Evolutionary conservation across 2,888 invertebrate species (phyloP).

Genomic region (Urechis unicinctus): DNA sequence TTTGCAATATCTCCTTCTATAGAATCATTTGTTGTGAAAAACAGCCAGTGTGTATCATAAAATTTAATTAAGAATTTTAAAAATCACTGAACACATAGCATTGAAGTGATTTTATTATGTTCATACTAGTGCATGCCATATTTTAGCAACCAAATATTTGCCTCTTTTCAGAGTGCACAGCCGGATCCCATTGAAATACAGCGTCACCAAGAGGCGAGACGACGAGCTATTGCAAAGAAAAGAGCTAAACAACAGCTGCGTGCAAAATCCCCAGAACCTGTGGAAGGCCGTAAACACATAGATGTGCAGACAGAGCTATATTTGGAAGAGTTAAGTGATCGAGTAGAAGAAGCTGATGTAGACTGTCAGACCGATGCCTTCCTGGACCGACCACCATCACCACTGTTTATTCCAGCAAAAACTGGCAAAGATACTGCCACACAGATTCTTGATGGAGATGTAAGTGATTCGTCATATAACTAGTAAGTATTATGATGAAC

Average conservation of each 20-base stretch:
- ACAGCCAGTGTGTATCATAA: too few relatives aligned
- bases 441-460: slow-evolving; percentile 85
- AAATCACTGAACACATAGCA: too few relatives aligned
- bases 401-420: slow-evolving; percentile 70
- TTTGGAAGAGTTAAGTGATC: slow-evolving; percentile 33
- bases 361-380: slow-evolving; percentile 84
- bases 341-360: slow-evolving; percentile 62
- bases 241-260: slow-evolving; percentile 60
- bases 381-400: slow-evolving; percentile 74
- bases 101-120: too few relatives aligned
- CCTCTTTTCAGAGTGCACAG: slow-evolving; percentile 57
- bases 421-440: slow-evolving; percentile 74
- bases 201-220: slow-evolving; percentile 61
- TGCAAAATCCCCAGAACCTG: slow-evolving; percentile 69
- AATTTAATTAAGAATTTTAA: too few relatives aligned
- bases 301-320: slow-evolving; percentile 78
- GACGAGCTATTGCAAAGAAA: slow-evolving; percentile 69
- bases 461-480: too few relatives aligned
- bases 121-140: too few relatives aligned
- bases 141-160: not conserved
- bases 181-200: slow-evolving; percentile 53
- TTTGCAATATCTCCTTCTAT: too few relatives aligned
- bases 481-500: too few relatives aligned
- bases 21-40: too few relatives aligned
- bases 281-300: slow-evolving; percentile 76